Base-by-base conservation (phyloP, 2,797 vertebrate genomes). In the Leuciscus waleckii region DNA sequence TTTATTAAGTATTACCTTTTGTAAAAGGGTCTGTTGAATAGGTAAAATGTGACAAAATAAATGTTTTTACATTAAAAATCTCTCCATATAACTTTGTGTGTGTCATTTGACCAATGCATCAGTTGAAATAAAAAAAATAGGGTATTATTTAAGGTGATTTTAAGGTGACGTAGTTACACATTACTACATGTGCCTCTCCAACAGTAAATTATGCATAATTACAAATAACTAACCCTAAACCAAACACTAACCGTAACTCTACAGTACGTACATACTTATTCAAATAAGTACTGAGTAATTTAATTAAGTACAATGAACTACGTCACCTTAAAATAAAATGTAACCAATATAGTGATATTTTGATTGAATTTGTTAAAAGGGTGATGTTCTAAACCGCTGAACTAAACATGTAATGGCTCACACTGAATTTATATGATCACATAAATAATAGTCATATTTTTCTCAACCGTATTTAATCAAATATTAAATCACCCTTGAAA, bases 11-110 rank as follows among this genome's bases (percentile, higher is more conserved):
- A 94, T 95, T 96, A 96, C 94, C 92, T 95, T 95, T 95, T 96
- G 93, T 95, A 94, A 95, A 96, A 96, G 93, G 94, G 94, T 85
- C 89, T 93, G 94, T 94, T 97, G 95, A 97, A 96, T 96, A 97
- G 93, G 94, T 94, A 90, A 96, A 96, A 96, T 94, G 95, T 96
- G 96, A 96, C 93, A 97, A 96, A 98, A 98, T 95, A 96, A 96
- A 98, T 97, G 93, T 94, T 94, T 95, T 96, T 95, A 94, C 94
- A 94, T 95, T 94, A 93, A 85, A 90, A 84, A 39, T 21, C 35
- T 46, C 10, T 82, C 26, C 46, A 74, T 84, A 56, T 70, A 67
- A 76, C 39, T 37, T 29, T 77, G 0, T 65, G 61, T 61, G 35
- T 43, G 19, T 84, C 11, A 17, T 39, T 71, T 63, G 29, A 17